Base-by-base conservation (phyloP, 2,113 vertebrate genomes). In the Pithys albifrons region DNA sequence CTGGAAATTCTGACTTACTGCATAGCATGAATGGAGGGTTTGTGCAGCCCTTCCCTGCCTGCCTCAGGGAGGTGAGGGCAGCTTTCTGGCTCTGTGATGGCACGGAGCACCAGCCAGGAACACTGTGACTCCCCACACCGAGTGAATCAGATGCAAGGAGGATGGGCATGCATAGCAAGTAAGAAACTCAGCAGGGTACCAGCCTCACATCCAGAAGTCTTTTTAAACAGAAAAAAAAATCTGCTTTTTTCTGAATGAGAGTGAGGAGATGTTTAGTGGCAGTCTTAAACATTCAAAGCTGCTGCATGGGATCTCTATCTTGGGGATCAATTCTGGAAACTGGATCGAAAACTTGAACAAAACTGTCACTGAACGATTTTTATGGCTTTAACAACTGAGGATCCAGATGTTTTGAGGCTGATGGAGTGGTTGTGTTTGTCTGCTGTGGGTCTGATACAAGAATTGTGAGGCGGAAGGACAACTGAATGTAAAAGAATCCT, bases 1-100 rank as follows among this genome's bases (percentile, higher is more conserved):
- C 76, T 78, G 89, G 91, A 93, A 95, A 89, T 57, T 55, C 45
- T 80, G 79, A 77, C 52, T 71, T 90, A 69, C 39, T 73, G 33
- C 0, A 1, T 43, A 33, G 73, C 54, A 19, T 93, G 85, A 94
- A 93, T 75, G 74, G 73, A 84, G 31, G 51, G 62, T 82, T 96
- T 96, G 94, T 85, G 77, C 77, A 77, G 89, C 46, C 29, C 43
- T 74, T 20, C 66, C 57, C n/a, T 48, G 73, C 58, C 77, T 37
- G 80, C 78, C 74, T 69, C 8, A 2, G 83, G 86, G 89, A 91
- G 72, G 65, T 70, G 86, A 87, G 52, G 61, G 76, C 80, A 88
- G 86, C 41, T 61, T 48, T 41, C 65, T 86, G 86, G 80, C 90
- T 89, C 54, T 83, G 39, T 3, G 1, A 20, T 4, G 9, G 51